Base-by-base conservation (phyloP, 2,113 vertebrate species). In the Gobio gobio region DNA sequence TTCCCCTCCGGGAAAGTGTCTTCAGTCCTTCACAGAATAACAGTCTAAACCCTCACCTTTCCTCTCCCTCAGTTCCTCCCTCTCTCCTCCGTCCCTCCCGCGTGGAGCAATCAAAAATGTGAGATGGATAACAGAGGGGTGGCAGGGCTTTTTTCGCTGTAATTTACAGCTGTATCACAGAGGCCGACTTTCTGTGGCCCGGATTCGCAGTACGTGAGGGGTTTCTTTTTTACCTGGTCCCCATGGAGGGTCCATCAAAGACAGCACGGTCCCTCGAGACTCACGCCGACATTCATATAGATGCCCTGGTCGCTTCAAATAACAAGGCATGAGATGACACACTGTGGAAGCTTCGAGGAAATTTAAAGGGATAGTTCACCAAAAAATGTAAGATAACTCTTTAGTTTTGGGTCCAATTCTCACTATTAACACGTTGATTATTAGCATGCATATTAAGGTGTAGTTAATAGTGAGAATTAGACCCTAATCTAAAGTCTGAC, bases 31-130 rank as follows among this genome's bases (percentile, higher is more conserved):
- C 68, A 81, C 33, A 73, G 83, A 51, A 26, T 16, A 64, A 61
- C 40, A 33, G 59, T 78, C 33, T 9, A 51, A 36, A 29, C 40
- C 36, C 18, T 24, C 12, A 45, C 49, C 58, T 78, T 54, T 75
- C 43, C 40, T n/a, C 47, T n/a, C 2, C 36, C 26, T 66, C 63
- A 83, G 10, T 76, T 1, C 54, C 26, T 54, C 47, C 5, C 20
- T 16, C 85, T 63, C 83, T 84, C 89, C 82, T 0, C 54, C 20
- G 14, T 26, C 88, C 82, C 81, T 82, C 26, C 79, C 51, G 26
- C 3, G 51, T 12, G 22, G 3, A 70, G 58, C 77, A 59, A 56
- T n/a, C 33, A 36, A 49, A 70, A 47, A 68, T 20, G 56, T 76
- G 63, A 56, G 68, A 72, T 72, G 26, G 49, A 85, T 45, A 64